Evolutionary conservation across 1,140 invertebrate genomes (phyloP), one percentile per base, ranked within the genome.

Genomic region (Calycopis cecrops): DNA sequence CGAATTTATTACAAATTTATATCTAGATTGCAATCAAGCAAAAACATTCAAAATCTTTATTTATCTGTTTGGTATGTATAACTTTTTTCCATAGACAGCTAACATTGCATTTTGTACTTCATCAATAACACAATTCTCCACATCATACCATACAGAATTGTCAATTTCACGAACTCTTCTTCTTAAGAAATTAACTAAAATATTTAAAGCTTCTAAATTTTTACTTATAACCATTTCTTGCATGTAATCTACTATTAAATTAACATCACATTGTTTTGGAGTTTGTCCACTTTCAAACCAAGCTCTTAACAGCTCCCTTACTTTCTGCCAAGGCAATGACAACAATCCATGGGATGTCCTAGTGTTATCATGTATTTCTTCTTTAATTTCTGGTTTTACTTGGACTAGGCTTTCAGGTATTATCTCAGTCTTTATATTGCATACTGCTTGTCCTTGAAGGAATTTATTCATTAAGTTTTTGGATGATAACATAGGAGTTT

Each of bases 201-300:
- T 71, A 56, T 72, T 69, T 9, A 86, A 50, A 51, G 88, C 79
- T 42, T 88, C 79, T 50, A 88, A 79, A 55, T 88, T 76, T 59
- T 74, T 86, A 48, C 69, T 69, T 14, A 70, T 57, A 10, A 90
- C 78, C 75, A 90, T 79, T 63, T 85, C 73, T 50, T 74, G 55
- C 55, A 90, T 68, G 62, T 90, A 90, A 17, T 61, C 62, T 12
- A 71, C 53, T 44, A 90, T 71, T 61, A 90, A 70, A 35, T 76
- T 64, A 33, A 88, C 67, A 73, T 90, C 89, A 69, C 73, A 88
- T n/a, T 60, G 59, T 59, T 89, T 73, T 37, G 89, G 89, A 34
- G 59, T 59, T 42, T 82, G 73, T 3, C 79, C 83, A 67, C 82
- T 87, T 33, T 80, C 71, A 12, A 90, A 63, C 89, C 89, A 90